Evolutionary conservation across 2,797 vertebrate genomes (phyloP), one percentile per base, ranked within the genome.

Genomic region (Nothura maculosa): DNA sequence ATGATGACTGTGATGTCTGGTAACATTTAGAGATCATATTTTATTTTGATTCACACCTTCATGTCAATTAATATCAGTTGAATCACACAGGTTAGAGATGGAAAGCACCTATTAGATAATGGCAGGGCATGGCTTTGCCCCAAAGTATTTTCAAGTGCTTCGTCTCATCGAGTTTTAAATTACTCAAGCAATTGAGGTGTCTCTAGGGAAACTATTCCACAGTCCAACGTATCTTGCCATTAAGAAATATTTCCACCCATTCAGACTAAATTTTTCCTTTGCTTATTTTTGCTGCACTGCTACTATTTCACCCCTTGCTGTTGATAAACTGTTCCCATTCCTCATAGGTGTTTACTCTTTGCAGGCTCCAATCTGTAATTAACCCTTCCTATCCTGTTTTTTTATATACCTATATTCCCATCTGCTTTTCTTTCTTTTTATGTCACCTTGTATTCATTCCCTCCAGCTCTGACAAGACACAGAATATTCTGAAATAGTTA

Each of bases 41-140:
- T 92, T 88, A 82, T 83, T 93, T 96, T 90, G 78, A 75, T 91
- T 81, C 60, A 64, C 30, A 78, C 18, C 28, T 54, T 55, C 60
- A 60, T 79, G 60, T 38, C 79, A 94, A 32, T 94, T 93, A 83
- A 88, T 55, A 66, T 89, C 76, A 87, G 58, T 17, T 82, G 57
- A 90, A 81, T 90, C 79, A 74, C 27, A 69, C 19, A 60, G 64
- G 47, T 87, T 62, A 34, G 42, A 89, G 73, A 78, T 60, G 82
- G 87, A 90, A 93, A 97, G 85, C 79, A 81, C 68, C 92, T 92
- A 86, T 92, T 91, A 86, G 77, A 92, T 92, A 94, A 92, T 86
- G 87, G 38, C 83, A 93, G 73, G 81, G 74, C 76, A 69, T 77
- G 79, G 81, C 87, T 92, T 64, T 93, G 32, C 74, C 28, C 67